phyloP scores from a whole-genome alignment of 2,113 vertebrate genomes.

The Siphamia tubifer region DNA sequence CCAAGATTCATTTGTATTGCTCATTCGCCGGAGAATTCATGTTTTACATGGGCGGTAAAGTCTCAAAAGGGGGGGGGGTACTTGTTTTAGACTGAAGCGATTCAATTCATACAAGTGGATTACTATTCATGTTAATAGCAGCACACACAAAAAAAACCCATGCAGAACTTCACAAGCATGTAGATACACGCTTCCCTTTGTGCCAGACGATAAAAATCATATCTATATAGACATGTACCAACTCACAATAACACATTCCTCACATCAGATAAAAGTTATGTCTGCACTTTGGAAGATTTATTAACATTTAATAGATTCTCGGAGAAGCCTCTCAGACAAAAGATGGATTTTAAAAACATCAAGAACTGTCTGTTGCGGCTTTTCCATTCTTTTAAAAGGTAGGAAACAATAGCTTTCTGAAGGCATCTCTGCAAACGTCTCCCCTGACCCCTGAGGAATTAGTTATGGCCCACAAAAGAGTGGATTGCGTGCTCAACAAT shows the following conservation, averaged over 20 bases:
- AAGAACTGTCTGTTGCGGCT: conserved; percentile 12
- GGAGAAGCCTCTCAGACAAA: conserved; percentile 55
- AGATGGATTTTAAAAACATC: conserved; percentile 42
- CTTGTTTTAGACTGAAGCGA: conserved; percentile 41
- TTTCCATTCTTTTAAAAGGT: not conserved
- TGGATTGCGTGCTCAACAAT: conserved; percentile 27
- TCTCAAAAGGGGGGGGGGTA: conserved; percentile 48
- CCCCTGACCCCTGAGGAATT: conserved; percentile 48
- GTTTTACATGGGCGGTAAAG: conserved; percentile 46
- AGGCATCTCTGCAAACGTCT: conserved; percentile 49
- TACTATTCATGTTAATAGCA: conserved; percentile 34
- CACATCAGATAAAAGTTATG: conserved; percentile 47
- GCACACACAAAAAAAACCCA: too few relatives aligned
- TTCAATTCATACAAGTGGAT: conserved; percentile 43
- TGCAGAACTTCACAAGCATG: conserved; percentile 7
- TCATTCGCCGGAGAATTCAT: conserved; percentile 48
- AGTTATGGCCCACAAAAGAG: conserved; percentile 48
- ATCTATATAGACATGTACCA: conserved; percentile 19
- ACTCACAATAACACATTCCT: conserved; percentile 1
- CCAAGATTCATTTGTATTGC: conserved; percentile 56
- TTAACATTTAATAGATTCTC: conserved; percentile 73
- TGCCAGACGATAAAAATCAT: conserved; percentile 5
- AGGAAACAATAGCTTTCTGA: conserved; percentile 48
- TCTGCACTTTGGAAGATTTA: conserved; percentile 51
- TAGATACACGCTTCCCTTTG: not conserved